Percentiles rank a stretch among this genome's conserved stretches.
These are phyloP conservation scores for Drosophila melanica DNA, from an alignment of 1,140 invertebrate genomes.

Conservation along the genomic window DNA sequence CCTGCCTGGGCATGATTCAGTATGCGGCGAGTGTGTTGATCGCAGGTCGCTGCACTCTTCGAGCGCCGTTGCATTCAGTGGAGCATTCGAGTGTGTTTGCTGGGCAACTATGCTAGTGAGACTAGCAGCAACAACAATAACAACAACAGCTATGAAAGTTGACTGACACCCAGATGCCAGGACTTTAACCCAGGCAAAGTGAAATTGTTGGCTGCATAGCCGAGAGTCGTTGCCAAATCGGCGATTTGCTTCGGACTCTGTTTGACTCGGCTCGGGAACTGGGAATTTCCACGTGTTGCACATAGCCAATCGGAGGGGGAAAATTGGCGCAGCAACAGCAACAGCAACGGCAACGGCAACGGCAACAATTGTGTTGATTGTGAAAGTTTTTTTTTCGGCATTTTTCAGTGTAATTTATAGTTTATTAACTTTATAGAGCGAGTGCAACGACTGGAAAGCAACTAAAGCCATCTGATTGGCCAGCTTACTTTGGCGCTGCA, in stretches of 20 bases:
- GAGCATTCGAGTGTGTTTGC: slow-evolving; percentile 77
- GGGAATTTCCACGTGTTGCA: slow-evolving; percentile 77
- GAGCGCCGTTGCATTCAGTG: slow-evolving; percentile 58
- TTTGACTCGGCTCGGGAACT: slow-evolving; percentile 15
- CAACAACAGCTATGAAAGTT: slow-evolving; percentile 62
- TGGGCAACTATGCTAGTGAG: slow-evolving; percentile 82
- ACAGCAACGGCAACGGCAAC: slow-evolving; percentile 27
- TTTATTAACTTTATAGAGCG: slow-evolving; percentile 79
- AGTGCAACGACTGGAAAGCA: slow-evolving; percentile 76
- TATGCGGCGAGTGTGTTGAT: slow-evolving; percentile 55
- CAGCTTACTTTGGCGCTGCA: slow-evolving; percentile 14
- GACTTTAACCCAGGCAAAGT: slow-evolving; percentile 81
- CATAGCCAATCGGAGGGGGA: slow-evolving; percentile 31
- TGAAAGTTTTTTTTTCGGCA: slow-evolving; percentile 71
- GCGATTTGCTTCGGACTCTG: slow-evolving; percentile 6
- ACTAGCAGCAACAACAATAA: slow-evolving; percentile 44
- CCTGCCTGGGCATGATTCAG: slow-evolving; percentile 52
- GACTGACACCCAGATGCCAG: slow-evolving; percentile 74
- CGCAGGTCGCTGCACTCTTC: slow-evolving; percentile 72
- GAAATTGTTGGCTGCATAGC: slow-evolving; percentile 59
- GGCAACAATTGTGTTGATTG: slow-evolving; percentile 41
- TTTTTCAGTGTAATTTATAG: slow-evolving; percentile 78
- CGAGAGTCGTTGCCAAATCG: slow-evolving; percentile 40
- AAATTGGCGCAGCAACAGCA: slow-evolving; percentile 48
- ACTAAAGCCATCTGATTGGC: slow-evolving; percentile 35